Conservation (phyloP, 2,113 vertebrate genomes). For the Triplophysa tibetana region DNA sequence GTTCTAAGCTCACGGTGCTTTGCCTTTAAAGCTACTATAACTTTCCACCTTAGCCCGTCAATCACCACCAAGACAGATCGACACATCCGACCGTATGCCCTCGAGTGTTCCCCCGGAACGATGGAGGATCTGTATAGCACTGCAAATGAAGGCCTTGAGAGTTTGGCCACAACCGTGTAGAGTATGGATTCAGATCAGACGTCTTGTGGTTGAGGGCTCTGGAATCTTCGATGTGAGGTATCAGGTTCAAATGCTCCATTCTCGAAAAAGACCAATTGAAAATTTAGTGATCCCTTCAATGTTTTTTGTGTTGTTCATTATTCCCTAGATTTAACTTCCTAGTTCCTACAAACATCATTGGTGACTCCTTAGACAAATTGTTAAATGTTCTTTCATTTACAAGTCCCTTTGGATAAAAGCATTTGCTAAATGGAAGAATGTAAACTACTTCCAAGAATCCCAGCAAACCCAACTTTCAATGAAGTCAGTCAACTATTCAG, state of each 20-base stretch:
- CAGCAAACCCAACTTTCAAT: too few relatives aligned
- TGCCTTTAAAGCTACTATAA: conserved; percentile 30
- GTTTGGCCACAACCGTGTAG: not conserved
- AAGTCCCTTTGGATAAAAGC: too few relatives aligned
- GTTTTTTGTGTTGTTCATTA: too few relatives aligned
- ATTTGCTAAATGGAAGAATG: too few relatives aligned
- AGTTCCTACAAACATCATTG: too few relatives aligned
- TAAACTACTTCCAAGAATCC: too few relatives aligned
- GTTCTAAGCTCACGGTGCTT: conserved; percentile 32
- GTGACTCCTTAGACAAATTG: too few relatives aligned
- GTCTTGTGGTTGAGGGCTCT: conserved; percentile 10
- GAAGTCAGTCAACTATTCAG: too few relatives aligned
- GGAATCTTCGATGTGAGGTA: conserved; percentile 20
- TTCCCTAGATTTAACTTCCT: too few relatives aligned
- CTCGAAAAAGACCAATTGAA: conserved; percentile 10
- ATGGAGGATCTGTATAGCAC: not conserved
- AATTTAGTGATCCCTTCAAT: not conserved
- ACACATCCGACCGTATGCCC: not conserved
- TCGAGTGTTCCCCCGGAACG: not conserved
- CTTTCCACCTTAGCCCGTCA: conserved; percentile 49
- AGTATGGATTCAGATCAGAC: conserved; percentile 36
- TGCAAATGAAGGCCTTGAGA: not conserved
- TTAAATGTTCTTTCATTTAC: too few relatives aligned
- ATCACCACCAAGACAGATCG: conserved; percentile 8
- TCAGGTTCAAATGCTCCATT: conserved; percentile 4